Percentiles rank a stretch among this genome's conserved stretches.
Conservation (phyloP, 2,888 invertebrate species). For the Xylota sylvarum region DNA sequence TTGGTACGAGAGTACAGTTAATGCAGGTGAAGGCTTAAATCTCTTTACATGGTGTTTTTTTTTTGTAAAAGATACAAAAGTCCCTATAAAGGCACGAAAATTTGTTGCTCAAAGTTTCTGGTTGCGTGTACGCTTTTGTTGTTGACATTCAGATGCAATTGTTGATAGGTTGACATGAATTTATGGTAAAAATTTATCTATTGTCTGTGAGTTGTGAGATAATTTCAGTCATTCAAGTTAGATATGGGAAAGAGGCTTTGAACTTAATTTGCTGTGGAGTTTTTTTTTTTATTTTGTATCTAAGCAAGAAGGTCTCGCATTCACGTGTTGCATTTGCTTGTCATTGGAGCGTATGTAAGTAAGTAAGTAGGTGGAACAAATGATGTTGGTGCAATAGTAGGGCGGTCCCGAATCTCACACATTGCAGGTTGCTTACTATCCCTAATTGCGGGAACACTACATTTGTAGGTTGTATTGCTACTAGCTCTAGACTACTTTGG, state of each 20-base stretch:
- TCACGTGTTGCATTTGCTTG: constrained; percentile 1
- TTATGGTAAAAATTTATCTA: constrained; percentile 37
- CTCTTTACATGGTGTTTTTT: constrained; percentile 23
- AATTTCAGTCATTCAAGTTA: constrained; percentile 29
- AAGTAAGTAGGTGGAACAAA: not conserved
- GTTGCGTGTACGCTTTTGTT: constrained; percentile 53
- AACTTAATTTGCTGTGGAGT: constrained; percentile 4
- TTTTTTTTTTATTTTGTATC: not conserved
- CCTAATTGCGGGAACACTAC: too few relatives aligned
- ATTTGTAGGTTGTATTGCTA: too few relatives aligned
- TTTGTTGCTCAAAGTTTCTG: constrained; percentile 22
- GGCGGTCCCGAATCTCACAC: too few relatives aligned
- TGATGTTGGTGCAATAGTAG: too few relatives aligned
- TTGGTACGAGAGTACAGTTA: not conserved
- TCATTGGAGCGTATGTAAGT: not conserved
- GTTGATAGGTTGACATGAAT: constrained; percentile 60
- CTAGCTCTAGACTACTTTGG: too few relatives aligned
- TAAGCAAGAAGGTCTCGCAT: constrained; percentile 1
- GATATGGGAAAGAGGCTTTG: constrained; percentile 37
- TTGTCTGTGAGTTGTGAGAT: constrained; percentile 45
- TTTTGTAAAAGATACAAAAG: not conserved
- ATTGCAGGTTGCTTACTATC: too few relatives aligned
- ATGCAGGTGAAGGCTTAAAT: constrained; percentile 33
- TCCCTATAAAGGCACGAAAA: not conserved
- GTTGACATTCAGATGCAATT: constrained; percentile 51